A percentile compares a stretch with the other conserved stretches of the same genome.
Evolutionary conservation across 2,113 vertebrate genomes (phyloP).

Genomic region (Campylomormyrus numenius): DNA sequence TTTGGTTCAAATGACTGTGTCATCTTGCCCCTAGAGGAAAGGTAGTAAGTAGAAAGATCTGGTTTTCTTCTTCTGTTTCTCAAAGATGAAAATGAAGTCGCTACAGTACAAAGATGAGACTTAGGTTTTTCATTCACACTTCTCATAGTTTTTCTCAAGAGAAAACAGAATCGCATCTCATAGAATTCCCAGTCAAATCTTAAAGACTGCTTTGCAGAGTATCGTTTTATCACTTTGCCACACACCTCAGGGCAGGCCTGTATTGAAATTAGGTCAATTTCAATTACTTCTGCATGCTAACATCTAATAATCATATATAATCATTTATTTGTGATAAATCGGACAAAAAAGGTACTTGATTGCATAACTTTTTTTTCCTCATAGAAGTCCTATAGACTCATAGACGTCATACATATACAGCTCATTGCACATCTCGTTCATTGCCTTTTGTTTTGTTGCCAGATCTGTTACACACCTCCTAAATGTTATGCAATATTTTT

Average conservation of each 20-base stretch:
- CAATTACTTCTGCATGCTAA: not conserved
- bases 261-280: not conserved
- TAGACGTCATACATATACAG: not conserved
- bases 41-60: not conserved
- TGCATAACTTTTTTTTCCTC: not conserved
- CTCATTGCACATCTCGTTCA: not conserved
- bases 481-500: not conserved
- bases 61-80: not conserved
- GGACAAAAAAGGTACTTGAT: not conserved
- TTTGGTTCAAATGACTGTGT: not conserved
- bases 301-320: not conserved
- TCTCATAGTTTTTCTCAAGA: not conserved
- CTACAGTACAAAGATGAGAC: not conserved
- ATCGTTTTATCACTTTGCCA: not conserved
- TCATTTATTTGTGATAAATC: not conserved
- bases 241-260: not conserved
- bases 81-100: not conserved
- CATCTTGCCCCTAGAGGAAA: not conserved
- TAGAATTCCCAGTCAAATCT: not conserved
- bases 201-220: not conserved
- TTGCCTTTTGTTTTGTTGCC: not conserved
- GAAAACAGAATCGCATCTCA: not conserved
- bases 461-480: not conserved
- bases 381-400: not conserved
- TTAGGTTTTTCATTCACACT: not conserved